Conservation (phyloP, 2,797 vertebrate genomes). For the Tympanoctomys barrerae region DNA sequence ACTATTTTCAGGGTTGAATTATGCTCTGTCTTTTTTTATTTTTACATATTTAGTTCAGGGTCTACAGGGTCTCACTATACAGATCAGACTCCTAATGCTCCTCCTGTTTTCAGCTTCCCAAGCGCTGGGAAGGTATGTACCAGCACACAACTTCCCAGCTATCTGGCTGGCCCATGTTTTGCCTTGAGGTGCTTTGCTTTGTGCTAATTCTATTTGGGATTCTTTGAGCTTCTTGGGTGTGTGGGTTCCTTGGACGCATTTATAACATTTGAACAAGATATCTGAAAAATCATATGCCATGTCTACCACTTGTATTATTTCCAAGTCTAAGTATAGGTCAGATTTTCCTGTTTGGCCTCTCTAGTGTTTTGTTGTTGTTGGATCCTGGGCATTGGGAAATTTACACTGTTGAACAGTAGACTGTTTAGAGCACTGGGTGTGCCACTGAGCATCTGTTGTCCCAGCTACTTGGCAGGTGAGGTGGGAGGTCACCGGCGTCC, state of each 20-base stretch:
- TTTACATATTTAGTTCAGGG: no score
- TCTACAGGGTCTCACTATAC: no score
- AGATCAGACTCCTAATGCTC: no score
- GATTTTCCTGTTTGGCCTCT: background rate
- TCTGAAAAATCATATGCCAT: background rate
- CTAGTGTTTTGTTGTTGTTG: background rate
- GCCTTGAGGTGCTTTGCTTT: background rate
- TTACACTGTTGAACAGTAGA: background rate
- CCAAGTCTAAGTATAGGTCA: background rate
- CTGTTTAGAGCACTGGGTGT: background rate
- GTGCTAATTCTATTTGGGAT: background rate
- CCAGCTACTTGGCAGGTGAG: background rate
- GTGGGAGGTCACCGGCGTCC: background rate
- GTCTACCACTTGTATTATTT: background rate
- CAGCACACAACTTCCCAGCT: no score
- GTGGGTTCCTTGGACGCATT: background rate
- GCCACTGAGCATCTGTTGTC: background rate
- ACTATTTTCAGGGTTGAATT: background rate
- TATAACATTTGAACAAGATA: background rate
- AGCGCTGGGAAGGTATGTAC: no score
- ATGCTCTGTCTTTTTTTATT: background rate
- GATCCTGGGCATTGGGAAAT: background rate
- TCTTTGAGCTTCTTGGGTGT: slow-evolving; percentile 14
- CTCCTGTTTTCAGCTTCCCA: no score
- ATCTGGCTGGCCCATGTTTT: background rate